Conservation (phyloP, 2,113 vertebrate genomes). For the Bubo blakistoni region DNA sequence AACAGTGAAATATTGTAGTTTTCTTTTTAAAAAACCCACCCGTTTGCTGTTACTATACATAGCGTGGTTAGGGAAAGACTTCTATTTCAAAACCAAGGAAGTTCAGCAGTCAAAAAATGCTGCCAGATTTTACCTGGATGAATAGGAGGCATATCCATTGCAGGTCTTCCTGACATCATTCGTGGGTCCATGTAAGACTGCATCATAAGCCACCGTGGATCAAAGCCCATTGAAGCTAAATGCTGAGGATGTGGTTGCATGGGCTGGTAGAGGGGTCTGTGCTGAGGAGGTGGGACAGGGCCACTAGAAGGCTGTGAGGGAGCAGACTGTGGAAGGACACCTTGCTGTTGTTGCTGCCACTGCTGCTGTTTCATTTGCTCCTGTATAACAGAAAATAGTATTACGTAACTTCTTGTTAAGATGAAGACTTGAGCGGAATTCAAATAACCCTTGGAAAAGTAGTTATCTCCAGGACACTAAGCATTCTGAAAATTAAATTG, state of each 20-base stretch:
- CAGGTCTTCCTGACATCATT: constrained; percentile 91
- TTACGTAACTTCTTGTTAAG: background rate
- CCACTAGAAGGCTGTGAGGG: constrained; percentile 84
- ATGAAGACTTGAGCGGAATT: background rate
- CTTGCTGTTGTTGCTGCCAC: constrained; percentile 85
- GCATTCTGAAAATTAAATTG: background rate
- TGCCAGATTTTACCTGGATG: constrained; percentile 78
- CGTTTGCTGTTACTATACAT: background rate
- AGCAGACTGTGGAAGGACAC: constrained; percentile 79
- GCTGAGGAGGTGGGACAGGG: constrained; percentile 85
- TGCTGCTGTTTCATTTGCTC: constrained; percentile 94
- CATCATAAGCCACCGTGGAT: constrained; percentile 99
- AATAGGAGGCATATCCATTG: constrained; percentile 90
- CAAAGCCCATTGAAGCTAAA: constrained; percentile 95
- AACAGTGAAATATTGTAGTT: background rate
- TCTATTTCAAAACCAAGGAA: background rate
- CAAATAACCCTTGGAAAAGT: background rate
- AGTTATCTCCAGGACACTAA: background rate
- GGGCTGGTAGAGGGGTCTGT: constrained; percentile 92
- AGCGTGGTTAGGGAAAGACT: background rate
- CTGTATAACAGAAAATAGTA: constrained; percentile 59
- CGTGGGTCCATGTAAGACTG: constrained; percentile 98
- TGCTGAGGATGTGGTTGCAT: constrained; percentile 94
- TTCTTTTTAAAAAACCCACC: background rate
- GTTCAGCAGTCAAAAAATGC: background rate